Evolutionary conservation across 2,113 vertebrate species (phyloP), one percentile per base, ranked within the genome.

Genomic region (Podocnemis expansa): DNA sequence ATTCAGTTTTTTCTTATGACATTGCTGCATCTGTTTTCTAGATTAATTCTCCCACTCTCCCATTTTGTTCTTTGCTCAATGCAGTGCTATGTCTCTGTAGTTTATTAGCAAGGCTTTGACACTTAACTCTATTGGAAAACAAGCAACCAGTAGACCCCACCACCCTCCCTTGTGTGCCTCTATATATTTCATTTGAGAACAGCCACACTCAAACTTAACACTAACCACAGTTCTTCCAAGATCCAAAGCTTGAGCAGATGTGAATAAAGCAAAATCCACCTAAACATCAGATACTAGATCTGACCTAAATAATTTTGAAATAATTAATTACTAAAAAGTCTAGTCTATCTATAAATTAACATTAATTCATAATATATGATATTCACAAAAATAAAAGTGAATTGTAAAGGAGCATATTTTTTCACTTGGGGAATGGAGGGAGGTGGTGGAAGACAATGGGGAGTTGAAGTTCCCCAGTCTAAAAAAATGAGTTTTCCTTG

Each of bases 161-260:
- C 17, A 38, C n/a, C 8, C n/a, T 38, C 67, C 8, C 4, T 22
- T 8, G 19, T 60, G 29, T 60, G n/a, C n/a, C n/a, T 70, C 67
- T 19, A 0, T 38, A 38, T 19, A 70, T n/a, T 38, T n/a, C n/a
- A 70, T 55, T 38, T 75, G 31, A 70, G 7, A 47, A 52, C 16
- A 89, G 58, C 78, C 8, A 83, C 41, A 55, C 78, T 29, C 73
- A 89, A 31, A 73, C n/a, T 6, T 34, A 38, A 3, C 4, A 5
- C 51, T 16, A 24, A 45, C 34, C 63, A 60, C 45, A 6, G 7
- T 87, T 60, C n/a, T 67, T 27, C 0, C 0, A 12, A 70, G 78
- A 73, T 60, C 60, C 55, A 31, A 9, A 60, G 1, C 21, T 80
- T 83, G 63, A 19, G 10, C 75, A 45, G 4, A 49, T 73, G 58